A percentile compares a stretch with the other conserved stretches of the same genome.
These are phyloP conservation scores for Holcopasites calliopsidis DNA, from an alignment of 1,140 invertebrate species.

Conservation along the genomic window DNA sequence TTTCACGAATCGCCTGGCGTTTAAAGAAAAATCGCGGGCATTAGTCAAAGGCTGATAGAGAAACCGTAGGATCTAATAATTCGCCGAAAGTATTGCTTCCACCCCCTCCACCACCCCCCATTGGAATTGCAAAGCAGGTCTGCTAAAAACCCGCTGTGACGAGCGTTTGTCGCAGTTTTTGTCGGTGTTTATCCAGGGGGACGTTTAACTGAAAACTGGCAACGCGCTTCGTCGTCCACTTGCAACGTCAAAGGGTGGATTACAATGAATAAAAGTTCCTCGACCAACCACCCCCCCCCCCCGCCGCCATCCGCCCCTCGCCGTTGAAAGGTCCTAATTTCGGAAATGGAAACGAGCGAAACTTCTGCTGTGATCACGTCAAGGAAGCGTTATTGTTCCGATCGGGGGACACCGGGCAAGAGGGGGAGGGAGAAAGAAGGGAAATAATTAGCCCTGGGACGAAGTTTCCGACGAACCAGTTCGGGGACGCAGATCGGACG, in stretches of 20 bases:
- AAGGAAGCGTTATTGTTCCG: slow-evolving; percentile 15
- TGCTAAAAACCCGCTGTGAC: slow-evolving; percentile 5
- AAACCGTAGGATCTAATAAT: slow-evolving; percentile 10
- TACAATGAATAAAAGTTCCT: slow-evolving; percentile 39
- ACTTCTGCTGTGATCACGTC: slow-evolving; percentile 11
- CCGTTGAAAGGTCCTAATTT: not conserved
- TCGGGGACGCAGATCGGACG: too few relatives aligned
- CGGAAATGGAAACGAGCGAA: slow-evolving; percentile 25
- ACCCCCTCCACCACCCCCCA: not conserved
- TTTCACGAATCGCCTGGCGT: too few relatives aligned
- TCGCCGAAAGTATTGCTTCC: slow-evolving; percentile 10
- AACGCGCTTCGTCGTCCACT: slow-evolving; percentile 21
- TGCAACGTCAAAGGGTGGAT: slow-evolving; percentile 21
- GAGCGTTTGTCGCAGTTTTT: slow-evolving; percentile 4
- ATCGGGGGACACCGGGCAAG: not conserved
- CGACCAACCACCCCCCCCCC: too few relatives aligned
- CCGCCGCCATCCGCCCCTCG: too few relatives aligned
- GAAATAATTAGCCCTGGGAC: slow-evolving; percentile 17
- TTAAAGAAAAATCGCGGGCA: too few relatives aligned
- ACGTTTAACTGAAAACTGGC: slow-evolving; percentile 29
- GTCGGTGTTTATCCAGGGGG: not conserved
- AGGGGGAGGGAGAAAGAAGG: not conserved
- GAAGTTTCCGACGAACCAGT: not conserved
- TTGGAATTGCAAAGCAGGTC: slow-evolving; percentile 36
- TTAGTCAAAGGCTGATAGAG: too few relatives aligned